Conservation (phyloP, 2,888 invertebrate species). For the Dermolepida albohirtum region DNA sequence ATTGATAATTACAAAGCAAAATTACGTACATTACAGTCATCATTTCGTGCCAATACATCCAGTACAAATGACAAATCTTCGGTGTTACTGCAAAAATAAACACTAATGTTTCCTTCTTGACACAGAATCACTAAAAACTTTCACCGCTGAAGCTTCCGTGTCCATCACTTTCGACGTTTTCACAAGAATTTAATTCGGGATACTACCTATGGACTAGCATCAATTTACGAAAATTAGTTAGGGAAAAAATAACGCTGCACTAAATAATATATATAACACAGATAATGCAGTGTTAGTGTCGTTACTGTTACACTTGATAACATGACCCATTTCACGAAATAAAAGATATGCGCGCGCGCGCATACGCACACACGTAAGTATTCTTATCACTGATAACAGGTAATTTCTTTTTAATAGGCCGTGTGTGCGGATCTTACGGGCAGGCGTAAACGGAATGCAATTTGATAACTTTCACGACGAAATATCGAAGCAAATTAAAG, state of each 20-base stretch:
- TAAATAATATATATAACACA: neutral
- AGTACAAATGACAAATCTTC: neutral
- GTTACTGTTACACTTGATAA: constrained; percentile 29
- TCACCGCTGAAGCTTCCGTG: constrained; percentile 1
- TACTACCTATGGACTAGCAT: neutral
- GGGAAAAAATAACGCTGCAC: neutral
- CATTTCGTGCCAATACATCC: constrained; percentile 14
- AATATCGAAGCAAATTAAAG: constrained; percentile 6
- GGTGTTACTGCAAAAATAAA: too few relatives aligned
- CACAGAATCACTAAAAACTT: constrained; percentile 11
- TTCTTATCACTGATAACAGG: constrained; percentile 35
- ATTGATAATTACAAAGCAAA: too few relatives aligned
- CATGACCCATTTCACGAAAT: constrained; percentile 32
- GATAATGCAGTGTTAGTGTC: constrained; percentile 1
- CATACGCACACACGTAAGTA: neutral
- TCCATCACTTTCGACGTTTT: neutral
- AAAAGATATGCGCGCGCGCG: constrained; percentile 10
- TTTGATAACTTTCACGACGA: neutral
- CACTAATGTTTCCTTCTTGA: neutral
- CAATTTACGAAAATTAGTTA: constrained; percentile 2
- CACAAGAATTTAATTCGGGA: too few relatives aligned
- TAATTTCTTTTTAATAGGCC: constrained; percentile 20
- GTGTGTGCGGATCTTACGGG: neutral
- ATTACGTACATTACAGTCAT: constrained; percentile 30
- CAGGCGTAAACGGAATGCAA: neutral